A percentile compares a stretch with the other conserved stretches of the same genome.
Evolutionary conservation across 2,113 vertebrate genomes (phyloP).

Genomic region (Todiramphus saurophagus): DNA sequence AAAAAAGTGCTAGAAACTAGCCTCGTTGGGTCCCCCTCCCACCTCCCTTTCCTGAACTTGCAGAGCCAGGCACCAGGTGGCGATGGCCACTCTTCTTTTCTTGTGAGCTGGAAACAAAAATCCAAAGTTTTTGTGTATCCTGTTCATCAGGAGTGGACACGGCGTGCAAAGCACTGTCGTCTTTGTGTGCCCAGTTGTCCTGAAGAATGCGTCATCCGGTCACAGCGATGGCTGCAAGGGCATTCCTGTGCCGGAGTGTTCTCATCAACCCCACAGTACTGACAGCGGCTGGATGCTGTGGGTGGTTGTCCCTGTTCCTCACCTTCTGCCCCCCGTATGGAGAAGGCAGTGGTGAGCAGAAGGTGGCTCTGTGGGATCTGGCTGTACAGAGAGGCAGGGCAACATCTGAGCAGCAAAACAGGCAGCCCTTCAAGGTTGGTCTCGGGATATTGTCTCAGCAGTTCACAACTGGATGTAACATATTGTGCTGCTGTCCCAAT

Average conservation of each 20-base stretch:
- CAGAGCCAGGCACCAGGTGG: background rate
- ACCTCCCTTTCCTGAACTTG: background rate
- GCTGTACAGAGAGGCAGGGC: background rate
- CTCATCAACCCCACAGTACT: background rate
- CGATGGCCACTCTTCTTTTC: background rate
- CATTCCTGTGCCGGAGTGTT: background rate
- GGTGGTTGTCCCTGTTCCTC: background rate
- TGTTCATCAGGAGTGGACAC: too few relatives aligned
- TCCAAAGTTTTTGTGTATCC: background rate
- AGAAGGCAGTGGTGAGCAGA: background rate
- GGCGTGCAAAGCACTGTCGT: rapidly evolving
- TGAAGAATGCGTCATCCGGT: rapidly evolving
- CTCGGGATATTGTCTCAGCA: background rate
- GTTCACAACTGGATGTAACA: background rate
- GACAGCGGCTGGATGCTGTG: background rate
- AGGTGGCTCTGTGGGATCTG: background rate
- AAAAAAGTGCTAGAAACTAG: background rate
- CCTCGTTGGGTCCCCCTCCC: background rate
- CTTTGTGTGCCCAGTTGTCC: background rate
- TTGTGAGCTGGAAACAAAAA: background rate
- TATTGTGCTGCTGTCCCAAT: background rate
- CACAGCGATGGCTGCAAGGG: background rate
- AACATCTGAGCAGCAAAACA: background rate
- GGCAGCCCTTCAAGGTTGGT: background rate
- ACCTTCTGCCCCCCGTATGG: background rate